Evolutionary conservation across 2,113 vertebrate species (phyloP).

Genomic region (Poicephalus gulielmi): DNA sequence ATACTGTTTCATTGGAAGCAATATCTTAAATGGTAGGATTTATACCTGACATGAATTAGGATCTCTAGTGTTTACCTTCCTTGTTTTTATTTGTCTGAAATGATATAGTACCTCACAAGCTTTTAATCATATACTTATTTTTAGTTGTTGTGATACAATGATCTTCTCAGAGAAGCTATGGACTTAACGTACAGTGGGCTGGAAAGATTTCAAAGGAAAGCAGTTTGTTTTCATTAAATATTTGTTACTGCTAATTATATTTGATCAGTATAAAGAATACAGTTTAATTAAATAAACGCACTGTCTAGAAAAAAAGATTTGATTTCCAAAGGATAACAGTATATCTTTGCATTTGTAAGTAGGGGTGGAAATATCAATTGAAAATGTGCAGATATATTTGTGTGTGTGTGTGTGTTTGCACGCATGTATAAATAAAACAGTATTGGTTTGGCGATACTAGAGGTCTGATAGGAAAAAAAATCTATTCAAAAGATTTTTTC

Average conservation of each 20-base stretch:
- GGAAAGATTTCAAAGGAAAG: constrained; percentile 64
- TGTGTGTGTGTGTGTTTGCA: background rate
- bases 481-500: background rate
- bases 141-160: background rate
- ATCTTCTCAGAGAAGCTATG: constrained; percentile 34
- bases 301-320: constrained; percentile 66
- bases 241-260: constrained; percentile 73
- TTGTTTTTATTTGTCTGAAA: constrained; percentile 9
- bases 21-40: constrained; percentile 3
- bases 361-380: background rate
- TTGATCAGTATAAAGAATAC: constrained; percentile 73
- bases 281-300: constrained; percentile 74
- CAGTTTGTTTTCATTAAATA: constrained; percentile 78
- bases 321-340: constrained; percentile 63
- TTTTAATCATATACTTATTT: constrained; percentile 31
- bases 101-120: background rate
- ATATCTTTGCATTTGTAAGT: constrained; percentile 62
- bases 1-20: constrained; percentile 1
- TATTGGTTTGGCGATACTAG: constrained; percentile 21
- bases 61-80: background rate
- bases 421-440: background rate
- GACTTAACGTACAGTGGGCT: constrained; percentile 48
- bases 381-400: constrained; percentile 25
- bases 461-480: background rate
- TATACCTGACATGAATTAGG: background rate